Percentiles rank a stretch among this genome's conserved stretches.
phyloP scores from a whole-genome alignment of 2,888 invertebrate species.

The Torymus tubicola region DNA sequence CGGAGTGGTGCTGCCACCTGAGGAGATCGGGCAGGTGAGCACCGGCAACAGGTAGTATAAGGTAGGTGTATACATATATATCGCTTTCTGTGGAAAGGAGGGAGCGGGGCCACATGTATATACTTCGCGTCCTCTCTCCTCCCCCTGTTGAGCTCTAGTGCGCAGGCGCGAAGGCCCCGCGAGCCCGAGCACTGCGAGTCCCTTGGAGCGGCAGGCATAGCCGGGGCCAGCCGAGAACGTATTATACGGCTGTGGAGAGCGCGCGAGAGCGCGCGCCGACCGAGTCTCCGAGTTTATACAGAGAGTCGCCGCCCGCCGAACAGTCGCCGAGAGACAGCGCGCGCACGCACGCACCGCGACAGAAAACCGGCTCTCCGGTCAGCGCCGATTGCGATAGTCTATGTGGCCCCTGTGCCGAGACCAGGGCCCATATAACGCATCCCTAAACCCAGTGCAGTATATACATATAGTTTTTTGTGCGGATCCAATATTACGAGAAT shows the following conservation, averaged over 20 bases:
- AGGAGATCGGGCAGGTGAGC: conserved; percentile 48
- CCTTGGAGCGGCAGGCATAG: conserved; percentile 48
- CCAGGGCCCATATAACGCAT: too few relatives aligned
- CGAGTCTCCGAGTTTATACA: too few relatives aligned
- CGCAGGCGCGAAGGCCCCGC: conserved; percentile 54
- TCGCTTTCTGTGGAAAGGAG: background rate
- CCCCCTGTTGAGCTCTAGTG: conserved; percentile 2
- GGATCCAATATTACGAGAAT: too few relatives aligned
- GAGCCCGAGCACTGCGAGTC: conserved; percentile 38
- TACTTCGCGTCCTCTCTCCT: background rate
- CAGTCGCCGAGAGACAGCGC: too few relatives aligned
- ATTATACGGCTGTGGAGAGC: conserved; percentile 56
- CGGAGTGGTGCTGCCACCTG: conserved; percentile 56
- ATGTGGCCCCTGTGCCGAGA: too few relatives aligned
- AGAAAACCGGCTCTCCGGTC: background rate
- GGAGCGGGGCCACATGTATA: background rate
- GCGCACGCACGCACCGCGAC: too few relatives aligned
- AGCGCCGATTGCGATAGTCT: background rate
- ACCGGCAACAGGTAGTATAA: conserved; percentile 46
- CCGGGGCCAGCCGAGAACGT: conserved; percentile 15
- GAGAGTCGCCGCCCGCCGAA: too few relatives aligned
- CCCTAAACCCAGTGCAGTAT: too few relatives aligned
- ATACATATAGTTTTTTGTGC: too few relatives aligned
- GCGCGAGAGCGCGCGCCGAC: conserved; percentile 61
- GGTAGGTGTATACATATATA: background rate